Evolutionary conservation across 2,888 invertebrate species (phyloP).

Genomic region (Pyrocoelia pectoralis): DNA sequence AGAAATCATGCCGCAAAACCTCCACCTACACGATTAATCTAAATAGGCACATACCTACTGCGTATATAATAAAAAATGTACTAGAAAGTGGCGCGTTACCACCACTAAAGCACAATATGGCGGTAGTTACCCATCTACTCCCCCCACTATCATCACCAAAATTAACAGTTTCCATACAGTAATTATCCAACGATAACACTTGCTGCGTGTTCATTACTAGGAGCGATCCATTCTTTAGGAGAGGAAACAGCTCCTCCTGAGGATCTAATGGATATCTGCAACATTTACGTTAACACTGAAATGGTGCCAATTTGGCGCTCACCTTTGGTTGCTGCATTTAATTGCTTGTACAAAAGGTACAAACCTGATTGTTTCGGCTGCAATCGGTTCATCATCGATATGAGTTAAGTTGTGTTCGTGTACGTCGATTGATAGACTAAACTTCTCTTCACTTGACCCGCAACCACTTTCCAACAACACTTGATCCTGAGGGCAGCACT

Average conservation of each 20-base stretch:
- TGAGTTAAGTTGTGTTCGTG: slow-evolving; percentile 43
- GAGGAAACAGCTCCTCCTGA: slow-evolving; percentile 35
- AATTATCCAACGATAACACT: slow-evolving; percentile 42
- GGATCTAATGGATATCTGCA: slow-evolving; percentile 33
- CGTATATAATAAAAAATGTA: slow-evolving; percentile 29
- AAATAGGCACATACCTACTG: slow-evolving; percentile 25
- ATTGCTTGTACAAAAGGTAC: slow-evolving; percentile 36
- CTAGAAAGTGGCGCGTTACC: slow-evolving; percentile 20
- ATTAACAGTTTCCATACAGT: slow-evolving; percentile 45
- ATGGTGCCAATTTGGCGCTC: slow-evolving; percentile 12
- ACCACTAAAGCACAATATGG: slow-evolving; percentile 31
- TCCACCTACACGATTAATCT: neutral
- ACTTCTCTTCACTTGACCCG: slow-evolving; percentile 13
- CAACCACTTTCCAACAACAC: slow-evolving; percentile 35
- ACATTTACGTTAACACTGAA: neutral
- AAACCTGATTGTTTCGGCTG: slow-evolving; percentile 28
- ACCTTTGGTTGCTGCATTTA: slow-evolving; percentile 36
- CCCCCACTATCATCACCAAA: slow-evolving; percentile 25
- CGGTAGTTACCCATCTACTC: slow-evolving; percentile 33
- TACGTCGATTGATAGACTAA: slow-evolving; percentile 36
- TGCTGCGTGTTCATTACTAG: slow-evolving; percentile 38
- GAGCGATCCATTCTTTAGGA: slow-evolving; percentile 43
- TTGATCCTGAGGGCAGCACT: slow-evolving; percentile 42
- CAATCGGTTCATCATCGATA: slow-evolving; percentile 41
- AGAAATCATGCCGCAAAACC: neutral